A percentile compares a stretch with the other conserved stretches of the same genome.
phyloP scores from a whole-genome alignment of 2,113 vertebrate species.

The Rhabdomys dilectus region DNA sequence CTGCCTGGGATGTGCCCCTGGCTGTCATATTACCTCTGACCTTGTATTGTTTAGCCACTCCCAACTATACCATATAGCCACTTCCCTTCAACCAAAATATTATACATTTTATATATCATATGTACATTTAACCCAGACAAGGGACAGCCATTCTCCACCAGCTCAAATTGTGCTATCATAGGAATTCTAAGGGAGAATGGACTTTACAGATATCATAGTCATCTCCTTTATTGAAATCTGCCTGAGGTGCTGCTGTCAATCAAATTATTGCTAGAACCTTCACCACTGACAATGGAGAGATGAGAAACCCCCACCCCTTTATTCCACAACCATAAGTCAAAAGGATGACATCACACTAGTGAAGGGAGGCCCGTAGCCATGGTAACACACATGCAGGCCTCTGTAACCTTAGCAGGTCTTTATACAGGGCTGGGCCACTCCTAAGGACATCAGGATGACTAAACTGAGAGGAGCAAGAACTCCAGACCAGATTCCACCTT shows the following conservation, averaged over 20 bases:
- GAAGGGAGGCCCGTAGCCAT: neutral
- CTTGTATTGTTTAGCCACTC: neutral
- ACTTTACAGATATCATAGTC: neutral
- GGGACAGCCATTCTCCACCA: neutral
- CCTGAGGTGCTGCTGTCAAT: neutral
- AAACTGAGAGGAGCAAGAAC: neutral
- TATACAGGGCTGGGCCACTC: neutral
- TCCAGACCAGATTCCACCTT: neutral
- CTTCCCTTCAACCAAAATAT: neutral
- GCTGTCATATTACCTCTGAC: neutral
- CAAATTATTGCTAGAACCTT: neutral
- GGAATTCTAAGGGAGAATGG: neutral
- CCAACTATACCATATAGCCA: neutral
- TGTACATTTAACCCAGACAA: neutral
- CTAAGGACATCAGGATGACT: neutral
- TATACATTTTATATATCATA: neutral
- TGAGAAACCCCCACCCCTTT: neutral
- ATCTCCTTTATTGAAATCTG: neutral
- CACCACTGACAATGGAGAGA: neutral
- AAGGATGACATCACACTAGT: slow-evolving; percentile 43
- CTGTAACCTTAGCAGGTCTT: neutral
- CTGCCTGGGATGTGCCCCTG: neutral
- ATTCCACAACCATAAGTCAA: neutral
- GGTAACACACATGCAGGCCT: neutral
- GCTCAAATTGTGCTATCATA: neutral